Evolutionary conservation across 2,113 vertebrate genomes (phyloP).

Genomic region (Uropsilus gracilis): DNA sequence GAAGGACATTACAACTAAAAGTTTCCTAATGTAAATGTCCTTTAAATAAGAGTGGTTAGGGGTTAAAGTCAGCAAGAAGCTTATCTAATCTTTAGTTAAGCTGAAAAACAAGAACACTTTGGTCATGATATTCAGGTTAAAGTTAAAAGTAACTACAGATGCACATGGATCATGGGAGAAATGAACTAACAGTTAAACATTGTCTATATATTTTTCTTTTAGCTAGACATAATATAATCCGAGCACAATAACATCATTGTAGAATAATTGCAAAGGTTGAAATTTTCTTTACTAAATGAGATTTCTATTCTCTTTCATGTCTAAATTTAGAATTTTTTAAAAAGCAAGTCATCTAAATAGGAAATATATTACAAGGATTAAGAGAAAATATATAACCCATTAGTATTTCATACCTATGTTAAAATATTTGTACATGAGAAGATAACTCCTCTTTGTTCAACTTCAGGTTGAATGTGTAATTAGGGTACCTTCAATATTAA

Average conservation of each 20-base stretch:
- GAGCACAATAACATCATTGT: neutral
- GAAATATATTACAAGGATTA: neutral
- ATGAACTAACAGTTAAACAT: neutral
- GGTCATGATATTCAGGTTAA: neutral
- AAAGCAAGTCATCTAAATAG: conserved; percentile 13
- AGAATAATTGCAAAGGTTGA: neutral
- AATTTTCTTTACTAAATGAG: neutral
- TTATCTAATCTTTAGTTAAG: neutral
- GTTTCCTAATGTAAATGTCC: neutral
- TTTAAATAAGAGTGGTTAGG: neutral
- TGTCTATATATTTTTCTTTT: neutral
- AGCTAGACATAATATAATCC: neutral
- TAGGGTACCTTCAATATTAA: conserved; percentile 35
- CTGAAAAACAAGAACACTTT: neutral
- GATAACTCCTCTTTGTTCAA: neutral
- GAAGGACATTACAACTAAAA: neutral
- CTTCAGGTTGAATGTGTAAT: conserved; percentile 16
- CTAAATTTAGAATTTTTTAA: conserved; percentile 49
- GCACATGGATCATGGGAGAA: neutral
- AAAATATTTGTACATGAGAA: conserved; percentile 49
- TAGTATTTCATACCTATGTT: neutral
- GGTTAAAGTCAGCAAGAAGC: neutral
- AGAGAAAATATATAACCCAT: neutral
- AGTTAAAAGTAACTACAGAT: neutral
- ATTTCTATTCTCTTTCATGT: conserved; percentile 38